Evolutionary conservation across 2,888 invertebrate species (phyloP), one percentile per base, ranked within the genome.

Genomic region (Diplolepis rosae): DNA sequence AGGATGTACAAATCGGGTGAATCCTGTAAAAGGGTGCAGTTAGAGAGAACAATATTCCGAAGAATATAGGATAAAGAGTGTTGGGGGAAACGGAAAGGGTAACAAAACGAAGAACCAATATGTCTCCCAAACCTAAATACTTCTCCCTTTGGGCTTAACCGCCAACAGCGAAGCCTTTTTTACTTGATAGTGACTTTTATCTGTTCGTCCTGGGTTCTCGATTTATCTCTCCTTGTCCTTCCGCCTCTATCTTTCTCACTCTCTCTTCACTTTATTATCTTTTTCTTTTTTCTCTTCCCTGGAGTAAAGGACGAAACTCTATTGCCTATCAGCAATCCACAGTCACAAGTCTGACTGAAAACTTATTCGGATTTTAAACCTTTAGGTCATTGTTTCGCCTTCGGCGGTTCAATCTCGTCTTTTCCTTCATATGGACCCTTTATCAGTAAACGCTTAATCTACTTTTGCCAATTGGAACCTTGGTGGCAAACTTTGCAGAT

Each of bases 121-220:
- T 80, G 80, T 79, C 79, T 77, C 77, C 75, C 77, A 77, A 78
- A 77, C 77, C 76, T 78, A 73, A 77, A 67, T 77, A 75, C 67
- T 73, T 74, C 50, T 75, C 74, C 71, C 76, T 69, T 42, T 70
- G 24, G 75, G 52, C 65, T 39, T 71, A 66, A 22, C 15, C 39
- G 54, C 69, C 67, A 68, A 35, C 61, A 79, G 75, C 77, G 72
- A 77, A 80, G 80, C 82, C 82, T 83, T 84, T 84, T 84, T 85
- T 85, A 84, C 84, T 86, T 84, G 83, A 85, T 85, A 84, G 83
- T 80, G 83, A 86, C 85, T 85, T 86, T 85, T 85, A 87, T 87
- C 83, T 80, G 79, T 78, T 80, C 72, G 77, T 80, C 79, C 67
- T 78, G 78, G 79, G 79, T 81, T 65, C 77, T 80, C 82, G 83